Evolutionary conservation across 2,797 vertebrate genomes (phyloP).

Genomic region (Periparus ater): DNA sequence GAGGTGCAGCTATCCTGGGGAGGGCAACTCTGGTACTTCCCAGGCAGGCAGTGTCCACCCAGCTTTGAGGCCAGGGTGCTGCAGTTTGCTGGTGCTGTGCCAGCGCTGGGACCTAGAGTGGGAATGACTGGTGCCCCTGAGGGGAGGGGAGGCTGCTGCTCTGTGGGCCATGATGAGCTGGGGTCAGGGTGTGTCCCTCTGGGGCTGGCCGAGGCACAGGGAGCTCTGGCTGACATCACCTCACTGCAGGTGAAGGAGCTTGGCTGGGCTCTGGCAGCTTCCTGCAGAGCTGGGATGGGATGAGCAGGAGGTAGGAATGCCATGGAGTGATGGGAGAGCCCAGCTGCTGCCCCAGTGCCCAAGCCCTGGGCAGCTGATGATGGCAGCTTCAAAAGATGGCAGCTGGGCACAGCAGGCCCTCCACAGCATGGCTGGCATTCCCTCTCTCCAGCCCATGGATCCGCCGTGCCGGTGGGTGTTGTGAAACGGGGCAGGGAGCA

Average conservation of each 20-base stretch:
- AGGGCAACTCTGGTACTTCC: fast-evolving
- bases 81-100: neutral
- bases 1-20: no score
- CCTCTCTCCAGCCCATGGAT: fast-evolving
- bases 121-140: neutral
- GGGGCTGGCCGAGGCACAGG: fast-evolving
- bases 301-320: neutral
- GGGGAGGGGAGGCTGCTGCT: neutral
- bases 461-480: fast-evolving
- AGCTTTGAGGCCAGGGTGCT: neutral
- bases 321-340: neutral
- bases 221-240: neutral
- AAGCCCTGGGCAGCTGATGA: no score
- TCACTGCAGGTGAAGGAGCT: fast-evolving
- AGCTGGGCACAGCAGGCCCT: neutral
- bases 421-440: fast-evolving
- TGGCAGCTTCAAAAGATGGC: neutral
- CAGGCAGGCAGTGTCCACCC: neutral
- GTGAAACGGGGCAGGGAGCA: fast-evolving
- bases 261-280: neutral
- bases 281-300: fast-evolving
- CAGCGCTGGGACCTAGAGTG: neutral
- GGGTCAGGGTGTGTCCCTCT: neutral
- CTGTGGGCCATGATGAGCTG: fast-evolving
- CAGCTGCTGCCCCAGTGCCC: neutral